Evolutionary conservation across 2,113 vertebrate species (phyloP).

Genomic region (cattle (Bos taurus)): ARS-UCD2.0 NC_037334.1:5593501-5594000

Average conservation of each 20-base stretch:
- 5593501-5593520: background rate
- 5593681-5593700: background rate
- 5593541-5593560: conserved; percentile 91
- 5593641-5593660: conserved; percentile 81
- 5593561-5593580: conserved; percentile 92
- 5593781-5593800: background rate
- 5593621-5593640: conserved; percentile 82
- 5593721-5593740: background rate
- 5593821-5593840: background rate
- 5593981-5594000: background rate
- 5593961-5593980: background rate
- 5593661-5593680: background rate
- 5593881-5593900: background rate
- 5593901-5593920: background rate
- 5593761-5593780: background rate
- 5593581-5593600: conserved; percentile 94
- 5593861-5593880: background rate
- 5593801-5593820: background rate
- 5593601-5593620: conserved; percentile 93
- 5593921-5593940: background rate
- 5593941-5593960: background rate
- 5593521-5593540: accelerated
- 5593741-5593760: background rate
- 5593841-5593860: background rate
- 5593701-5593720: background rate